phyloP scores from a whole-genome alignment of 1,140 invertebrate species.

The Zaprionus ornatus region DNA sequence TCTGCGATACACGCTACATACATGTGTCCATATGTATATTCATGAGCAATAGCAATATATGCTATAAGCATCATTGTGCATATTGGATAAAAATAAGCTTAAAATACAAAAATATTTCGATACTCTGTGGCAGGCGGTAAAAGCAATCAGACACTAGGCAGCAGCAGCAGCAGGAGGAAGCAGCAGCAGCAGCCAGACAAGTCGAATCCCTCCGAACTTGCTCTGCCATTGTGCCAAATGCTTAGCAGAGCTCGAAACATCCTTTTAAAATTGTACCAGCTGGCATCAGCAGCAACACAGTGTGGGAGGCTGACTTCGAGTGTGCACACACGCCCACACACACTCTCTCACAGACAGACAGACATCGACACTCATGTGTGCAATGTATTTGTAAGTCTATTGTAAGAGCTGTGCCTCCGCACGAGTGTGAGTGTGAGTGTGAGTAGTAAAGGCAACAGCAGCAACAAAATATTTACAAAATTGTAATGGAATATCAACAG shows the following conservation, averaged over 20 bases:
- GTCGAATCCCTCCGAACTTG: constrained; percentile 38
- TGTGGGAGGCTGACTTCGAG: neutral
- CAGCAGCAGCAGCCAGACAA: neutral
- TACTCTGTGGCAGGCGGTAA: constrained; percentile 52
- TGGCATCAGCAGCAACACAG: constrained; percentile 1
- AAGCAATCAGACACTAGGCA: constrained; percentile 73
- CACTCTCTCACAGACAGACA: neutral
- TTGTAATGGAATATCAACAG: constrained; percentile 82
- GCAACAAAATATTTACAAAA: constrained; percentile 83
- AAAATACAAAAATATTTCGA: constrained; percentile 77
- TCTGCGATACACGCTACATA: constrained; percentile 53
- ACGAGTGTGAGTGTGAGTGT: constrained; percentile 52
- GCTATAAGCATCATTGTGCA: constrained; percentile 81
- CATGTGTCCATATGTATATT: constrained; percentile 74
- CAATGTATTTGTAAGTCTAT: constrained; percentile 78
- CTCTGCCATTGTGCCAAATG: constrained; percentile 67
- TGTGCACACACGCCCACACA: neutral
- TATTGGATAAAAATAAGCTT: constrained; percentile 81
- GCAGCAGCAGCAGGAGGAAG: constrained; percentile 9
- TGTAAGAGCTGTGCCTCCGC: constrained; percentile 51
- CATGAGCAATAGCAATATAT: constrained; percentile 79
- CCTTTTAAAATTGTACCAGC: constrained; percentile 57
- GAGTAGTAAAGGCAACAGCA: constrained; percentile 49
- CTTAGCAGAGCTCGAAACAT: constrained; percentile 69
- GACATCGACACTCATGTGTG: constrained; percentile 24